Evolutionary conservation across 2,797 vertebrate genomes (phyloP), one percentile per base, ranked within the genome.

Genomic region (Todus mexicanus): DNA sequence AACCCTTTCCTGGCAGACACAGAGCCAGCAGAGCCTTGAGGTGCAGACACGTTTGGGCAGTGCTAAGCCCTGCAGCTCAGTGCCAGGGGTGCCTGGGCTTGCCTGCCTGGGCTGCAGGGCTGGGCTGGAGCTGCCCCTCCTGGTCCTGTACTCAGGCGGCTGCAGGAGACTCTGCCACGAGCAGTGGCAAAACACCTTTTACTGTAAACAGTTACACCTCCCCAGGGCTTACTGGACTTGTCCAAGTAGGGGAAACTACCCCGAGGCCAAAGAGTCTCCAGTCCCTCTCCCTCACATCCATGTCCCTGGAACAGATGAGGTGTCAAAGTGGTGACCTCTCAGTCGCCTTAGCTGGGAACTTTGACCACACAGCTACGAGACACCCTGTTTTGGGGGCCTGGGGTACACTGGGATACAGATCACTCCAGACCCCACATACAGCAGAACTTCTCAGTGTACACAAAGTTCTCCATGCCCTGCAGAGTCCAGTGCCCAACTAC

Each of bases 231-330:
- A 19, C 66, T 15, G 59, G 75, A 50, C 26, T 6, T 48, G 29
- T 43, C 63, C 71, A 35, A 29, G 38, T 12, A 40, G 26, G 65
- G 38, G 5, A 47, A 73, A n/a, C 21, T 10, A 27, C 13, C 21
- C 27, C 14, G 22, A 31, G 29, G 13, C 15, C 71, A 66, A 56
- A 54, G 26, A 7, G 17, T 66, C 11, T 90, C 35, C 48, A 50
- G 33, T 22, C 33, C 4, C 1, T 51, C 40, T 50, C 48, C 19
- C 21, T 59, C 2, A 4, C 29, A 35, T 25, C 42, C 9, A 5
- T 4, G 8, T 22, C 40, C n/a, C 27, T 21, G 19, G 17, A 64
- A 53, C 12, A 56, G 40, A 29, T 2, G 0, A 0, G 0, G 23
- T 27, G 70, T 14, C 40, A 35, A 71, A 29, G 29, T 6, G 26